These are phyloP conservation scores for Darevskia mixta DNA, from an alignment of 2,797 vertebrate species.

Conservation along the genomic window DNA sequence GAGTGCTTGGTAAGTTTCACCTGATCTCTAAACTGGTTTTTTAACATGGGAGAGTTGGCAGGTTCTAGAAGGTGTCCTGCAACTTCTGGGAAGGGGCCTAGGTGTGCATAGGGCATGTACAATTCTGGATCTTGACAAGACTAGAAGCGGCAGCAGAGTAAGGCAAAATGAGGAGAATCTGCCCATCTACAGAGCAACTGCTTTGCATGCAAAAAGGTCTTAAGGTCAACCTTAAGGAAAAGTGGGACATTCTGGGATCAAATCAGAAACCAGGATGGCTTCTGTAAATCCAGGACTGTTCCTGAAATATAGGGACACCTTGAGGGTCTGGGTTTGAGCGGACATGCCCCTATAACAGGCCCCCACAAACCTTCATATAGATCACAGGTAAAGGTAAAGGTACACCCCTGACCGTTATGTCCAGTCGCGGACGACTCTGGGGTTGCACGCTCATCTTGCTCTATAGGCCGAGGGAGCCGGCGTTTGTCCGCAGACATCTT, in stretches of 20 bases:
- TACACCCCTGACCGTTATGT: too few species aligned
- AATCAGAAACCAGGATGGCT: too few species aligned
- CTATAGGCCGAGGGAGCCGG: too few species aligned
- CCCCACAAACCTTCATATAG: too few species aligned
- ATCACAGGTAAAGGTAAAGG: background rate
- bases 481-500: too few species aligned
- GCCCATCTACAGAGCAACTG: background rate
- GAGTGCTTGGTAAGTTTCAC: too few species aligned
- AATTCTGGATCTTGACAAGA: background rate
- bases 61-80: background rate
- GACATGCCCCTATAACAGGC: background rate
- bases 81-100: background rate
- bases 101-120: background rate
- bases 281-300: too few species aligned
- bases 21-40: background rate
- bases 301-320: too few species aligned
- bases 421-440: too few species aligned
- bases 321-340: background rate
- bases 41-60: too few species aligned
- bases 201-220: background rate
- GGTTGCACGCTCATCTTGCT: too few species aligned
- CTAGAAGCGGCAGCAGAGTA: background rate
- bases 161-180: background rate
- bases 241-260: too few species aligned
- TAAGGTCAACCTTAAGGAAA: background rate